phyloP scores from a whole-genome alignment of 2,113 vertebrate species.

The Pituophis catenifer region DNA sequence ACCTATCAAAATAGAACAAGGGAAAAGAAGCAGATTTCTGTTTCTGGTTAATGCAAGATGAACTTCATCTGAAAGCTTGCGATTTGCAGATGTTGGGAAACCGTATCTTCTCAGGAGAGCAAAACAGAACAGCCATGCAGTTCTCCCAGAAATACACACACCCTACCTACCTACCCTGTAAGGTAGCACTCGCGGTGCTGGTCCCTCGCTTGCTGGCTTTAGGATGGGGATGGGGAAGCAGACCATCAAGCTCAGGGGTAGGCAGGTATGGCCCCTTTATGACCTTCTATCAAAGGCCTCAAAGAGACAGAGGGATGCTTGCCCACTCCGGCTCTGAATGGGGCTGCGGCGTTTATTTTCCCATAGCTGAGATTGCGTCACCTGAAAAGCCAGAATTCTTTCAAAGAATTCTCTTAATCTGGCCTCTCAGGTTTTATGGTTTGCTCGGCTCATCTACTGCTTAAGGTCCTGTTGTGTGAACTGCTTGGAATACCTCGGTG shows the following conservation, averaged over 20 bases:
- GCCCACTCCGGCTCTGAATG: neutral
- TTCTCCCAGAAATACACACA: neutral
- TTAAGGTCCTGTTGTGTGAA: neutral
- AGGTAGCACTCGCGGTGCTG: neutral
- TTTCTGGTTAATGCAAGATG: neutral
- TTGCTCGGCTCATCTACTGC: neutral
- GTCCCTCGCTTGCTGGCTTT: neutral
- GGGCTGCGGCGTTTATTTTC: neutral
- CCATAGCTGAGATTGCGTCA: neutral
- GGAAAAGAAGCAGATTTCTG: slow-evolving; percentile 8
- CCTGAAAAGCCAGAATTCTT: neutral
- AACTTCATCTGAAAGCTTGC: neutral
- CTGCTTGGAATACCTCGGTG: neutral
- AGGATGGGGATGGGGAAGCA: neutral
- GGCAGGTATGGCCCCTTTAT: too few species aligned
- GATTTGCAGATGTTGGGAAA: neutral
- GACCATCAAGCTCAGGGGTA: neutral
- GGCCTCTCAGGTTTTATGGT: neutral
- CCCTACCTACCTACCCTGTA: neutral
- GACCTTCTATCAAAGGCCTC: neutral
- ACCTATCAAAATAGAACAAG: neutral
- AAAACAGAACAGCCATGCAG: neutral
- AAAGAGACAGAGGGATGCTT: too few species aligned
- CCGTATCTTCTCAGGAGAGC: neutral
- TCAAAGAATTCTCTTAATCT: neutral